phyloP scores from a whole-genome alignment of 1,140 invertebrate genomes.

The Mactra quadrangularis region DNA sequence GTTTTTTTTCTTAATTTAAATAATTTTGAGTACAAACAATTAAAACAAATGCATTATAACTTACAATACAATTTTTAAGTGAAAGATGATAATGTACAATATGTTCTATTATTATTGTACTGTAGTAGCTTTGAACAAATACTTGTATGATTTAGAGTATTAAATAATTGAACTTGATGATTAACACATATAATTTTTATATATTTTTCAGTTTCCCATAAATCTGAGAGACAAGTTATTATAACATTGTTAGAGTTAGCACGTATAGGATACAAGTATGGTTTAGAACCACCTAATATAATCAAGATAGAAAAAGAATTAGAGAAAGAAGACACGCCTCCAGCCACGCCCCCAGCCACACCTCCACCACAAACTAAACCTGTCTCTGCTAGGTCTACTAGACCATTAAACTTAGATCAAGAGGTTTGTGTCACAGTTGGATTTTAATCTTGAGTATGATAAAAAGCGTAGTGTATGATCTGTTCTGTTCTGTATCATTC shows the following conservation, averaged over 20 bases:
- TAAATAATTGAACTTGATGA: too few species aligned
- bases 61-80: too few species aligned
- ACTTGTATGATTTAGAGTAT: too few species aligned
- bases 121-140: too few species aligned
- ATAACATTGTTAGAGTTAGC: constrained; percentile 96
- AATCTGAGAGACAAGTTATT: constrained; percentile 97
- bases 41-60: too few species aligned
- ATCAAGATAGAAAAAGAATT: constrained; percentile 98
- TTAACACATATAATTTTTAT: constrained; percentile 1
- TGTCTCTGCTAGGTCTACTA: constrained; percentile 4
- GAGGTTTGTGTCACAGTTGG: constrained; percentile 62
- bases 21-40: too few species aligned
- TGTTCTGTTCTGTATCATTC: too few species aligned
- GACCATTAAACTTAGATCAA: constrained; percentile 60
- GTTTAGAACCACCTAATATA: constrained; percentile 95
- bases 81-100: too few species aligned
- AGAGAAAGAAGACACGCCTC: constrained; percentile 85
- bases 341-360: constrained; percentile 22
- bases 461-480: too few species aligned
- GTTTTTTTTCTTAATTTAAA: too few species aligned
- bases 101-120: too few species aligned
- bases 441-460: too few species aligned
- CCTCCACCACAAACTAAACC: constrained; percentile 58
- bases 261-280: constrained; percentile 92
- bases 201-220: constrained; percentile 84